Conservation (phyloP, 2,888 invertebrate species). For the Zeuzera pyrina region DNA sequence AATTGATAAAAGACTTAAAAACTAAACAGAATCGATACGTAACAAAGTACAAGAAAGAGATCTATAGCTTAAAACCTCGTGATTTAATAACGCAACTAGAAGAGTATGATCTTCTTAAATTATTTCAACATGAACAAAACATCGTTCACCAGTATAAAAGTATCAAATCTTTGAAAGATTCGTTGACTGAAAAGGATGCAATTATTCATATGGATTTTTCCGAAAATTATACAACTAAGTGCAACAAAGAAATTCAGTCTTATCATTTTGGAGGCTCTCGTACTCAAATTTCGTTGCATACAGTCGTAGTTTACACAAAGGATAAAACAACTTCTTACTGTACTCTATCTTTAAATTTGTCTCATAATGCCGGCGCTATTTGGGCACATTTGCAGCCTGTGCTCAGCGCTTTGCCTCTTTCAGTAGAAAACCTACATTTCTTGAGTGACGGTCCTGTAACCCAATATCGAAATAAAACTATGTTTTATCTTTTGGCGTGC, state of each 20-base stretch:
- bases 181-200: conserved; percentile 5
- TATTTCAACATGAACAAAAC: conserved; percentile 2
- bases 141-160: conserved; percentile 2
- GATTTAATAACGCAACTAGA: conserved; percentile 17
- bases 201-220: conserved; percentile 23
- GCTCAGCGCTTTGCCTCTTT: conserved; percentile 5
- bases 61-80: conserved; percentile 5
- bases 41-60: conserved; percentile 12
- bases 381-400: conserved; percentile 36
- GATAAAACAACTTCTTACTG: conserved; percentile 18
- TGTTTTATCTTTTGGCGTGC: conserved; percentile 15
- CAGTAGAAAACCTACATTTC: conserved; percentile 7
- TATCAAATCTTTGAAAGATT: background rate
- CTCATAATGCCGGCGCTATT: conserved; percentile 34
- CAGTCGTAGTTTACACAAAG: conserved; percentile 26
- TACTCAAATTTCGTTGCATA: conserved; percentile 31
- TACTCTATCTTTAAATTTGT: conserved; percentile 25
- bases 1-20: conserved; percentile 9
- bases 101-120: conserved; percentile 11
- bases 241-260: conserved; percentile 25
- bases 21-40: conserved; percentile 10
- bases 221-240: conserved; percentile 27
- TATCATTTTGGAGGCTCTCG: conserved; percentile 32
- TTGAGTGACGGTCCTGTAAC: conserved; percentile 8
- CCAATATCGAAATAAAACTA: conserved; percentile 8